Evolutionary conservation across 2,888 invertebrate genomes (phyloP).

Genomic region (Cephus sareptanus): DNA sequence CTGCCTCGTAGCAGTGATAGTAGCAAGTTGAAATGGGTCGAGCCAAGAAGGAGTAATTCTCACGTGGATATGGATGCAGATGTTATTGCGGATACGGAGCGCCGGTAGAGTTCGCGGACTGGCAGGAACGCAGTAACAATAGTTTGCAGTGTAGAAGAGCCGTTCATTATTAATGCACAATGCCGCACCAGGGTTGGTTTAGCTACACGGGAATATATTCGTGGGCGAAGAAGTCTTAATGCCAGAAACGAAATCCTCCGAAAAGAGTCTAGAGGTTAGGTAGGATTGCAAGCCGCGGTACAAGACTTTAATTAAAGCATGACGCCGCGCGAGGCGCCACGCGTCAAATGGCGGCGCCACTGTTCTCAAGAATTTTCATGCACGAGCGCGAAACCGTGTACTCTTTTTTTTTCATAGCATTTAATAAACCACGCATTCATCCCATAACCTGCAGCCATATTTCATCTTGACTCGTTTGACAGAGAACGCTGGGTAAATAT

Average conservation of each 20-base stretch:
- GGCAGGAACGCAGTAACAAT: slow-evolving; percentile 17
- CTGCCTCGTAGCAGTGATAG: neutral
- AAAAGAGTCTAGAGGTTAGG: neutral
- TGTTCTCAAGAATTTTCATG: neutral
- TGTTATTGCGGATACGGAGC: neutral
- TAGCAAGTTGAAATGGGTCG: neutral
- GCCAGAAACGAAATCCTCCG: neutral
- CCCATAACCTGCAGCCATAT: neutral
- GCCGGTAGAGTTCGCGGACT: slow-evolving; percentile 4
- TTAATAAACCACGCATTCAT: neutral
- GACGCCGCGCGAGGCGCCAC: neutral
- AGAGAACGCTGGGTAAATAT: neutral
- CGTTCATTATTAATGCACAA: neutral
- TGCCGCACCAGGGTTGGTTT: neutral
- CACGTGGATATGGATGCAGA: neutral
- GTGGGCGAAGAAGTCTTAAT: neutral
- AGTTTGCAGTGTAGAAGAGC: slow-evolving; percentile 21
- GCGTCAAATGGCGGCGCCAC: neutral
- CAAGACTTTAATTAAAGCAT: neutral
- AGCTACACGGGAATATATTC: neutral
- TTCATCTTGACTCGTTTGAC: neutral
- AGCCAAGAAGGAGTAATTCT: neutral
- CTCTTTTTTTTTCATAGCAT: neutral
- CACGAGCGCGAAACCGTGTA: neutral
- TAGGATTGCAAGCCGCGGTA: neutral